A percentile compares a stretch with the other conserved stretches of the same genome.
phyloP scores from a whole-genome alignment of 1,140 invertebrate genomes.

The Acromyrmex heyeri region DNA sequence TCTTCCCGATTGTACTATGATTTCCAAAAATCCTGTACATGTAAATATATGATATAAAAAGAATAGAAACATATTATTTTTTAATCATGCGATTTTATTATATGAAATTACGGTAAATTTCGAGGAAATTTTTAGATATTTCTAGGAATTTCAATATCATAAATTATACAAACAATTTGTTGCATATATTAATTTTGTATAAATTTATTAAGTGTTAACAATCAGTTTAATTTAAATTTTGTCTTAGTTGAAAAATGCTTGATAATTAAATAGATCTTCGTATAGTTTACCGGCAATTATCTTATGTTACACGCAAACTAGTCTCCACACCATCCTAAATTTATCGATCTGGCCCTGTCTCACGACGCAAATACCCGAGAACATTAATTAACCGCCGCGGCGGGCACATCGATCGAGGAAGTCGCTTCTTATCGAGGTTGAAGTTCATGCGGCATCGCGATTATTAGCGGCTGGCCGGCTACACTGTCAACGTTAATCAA shows the following conservation, averaged over 20 bases:
- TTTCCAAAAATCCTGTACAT: no score
- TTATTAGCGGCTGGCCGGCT: constrained; percentile 57
- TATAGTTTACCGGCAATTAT: constrained; percentile 49
- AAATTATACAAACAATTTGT: background rate
- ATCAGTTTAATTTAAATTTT: constrained; percentile 10
- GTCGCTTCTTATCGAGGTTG: constrained; percentile 60
- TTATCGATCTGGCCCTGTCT: constrained; percentile 58
- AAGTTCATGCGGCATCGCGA: constrained; percentile 55
- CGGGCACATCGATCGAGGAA: constrained; percentile 59
- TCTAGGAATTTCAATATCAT: background rate
- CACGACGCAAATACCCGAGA: constrained; percentile 61
- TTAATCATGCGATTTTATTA: background rate
- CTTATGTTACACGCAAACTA: constrained; percentile 47
- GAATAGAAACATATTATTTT: background rate
- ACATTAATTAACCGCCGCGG: constrained; percentile 65
- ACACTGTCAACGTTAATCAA: constrained; percentile 41
- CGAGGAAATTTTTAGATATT: background rate
- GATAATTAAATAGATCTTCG: constrained; percentile 28
- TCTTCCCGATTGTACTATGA: no score
- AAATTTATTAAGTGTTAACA: background rate
- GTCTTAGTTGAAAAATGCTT: background rate
- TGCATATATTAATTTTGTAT: background rate
- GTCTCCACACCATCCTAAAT: constrained; percentile 41
- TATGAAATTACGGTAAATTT: background rate
- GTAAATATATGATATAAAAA: no score